Base-by-base conservation (phyloP, 2,888 invertebrate species). In the Watsonalla cultraria region DNA sequence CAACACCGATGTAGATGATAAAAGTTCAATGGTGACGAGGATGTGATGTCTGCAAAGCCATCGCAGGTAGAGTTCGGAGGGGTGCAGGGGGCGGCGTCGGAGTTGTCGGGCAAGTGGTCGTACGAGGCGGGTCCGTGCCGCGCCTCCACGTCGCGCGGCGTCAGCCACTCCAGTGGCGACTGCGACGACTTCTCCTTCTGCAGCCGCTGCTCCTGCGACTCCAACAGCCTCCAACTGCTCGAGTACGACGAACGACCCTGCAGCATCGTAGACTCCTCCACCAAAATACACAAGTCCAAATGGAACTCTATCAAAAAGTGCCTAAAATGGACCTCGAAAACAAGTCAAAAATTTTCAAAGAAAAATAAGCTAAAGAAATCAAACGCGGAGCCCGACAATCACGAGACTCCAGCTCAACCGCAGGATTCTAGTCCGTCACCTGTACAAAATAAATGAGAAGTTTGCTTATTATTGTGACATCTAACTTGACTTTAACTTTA, bases 101-200 rank as follows among this genome's bases (percentile, higher is more conserved):
- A 42, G 11, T 5, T 42, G 8, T 42, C 42, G 52, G 64, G 67
- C 24, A 66, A 73, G 51, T 76, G 72, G 70, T 72, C 73, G 7
- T 59, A 61, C n/a, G 73, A 74, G 24, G 70, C 62, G 46, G 55
- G 64, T 9, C 55, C 65, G 34, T 80, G 81, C 51, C 74, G 70
- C 2, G 77, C 87, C 0, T 78, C 87, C 6, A 87, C 86, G 7
- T 87, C 86, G 5, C 72, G 78, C 37, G 83, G 80, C 0, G 55
- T 81, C 15, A 74, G 79, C 11, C 72, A 66, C 50, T 80, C 77
- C 2, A 80, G 79, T 53, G 82, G 80, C 2, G 82, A 84, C 58
- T 74, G 54, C 54, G 77, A 78, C 42, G 60, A 62, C 0, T 65
- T 62, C 53, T 77, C 78, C 1, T 66, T 61, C 49, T 75, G 70